A percentile compares a stretch with the other conserved stretches of the same genome.
These are phyloP conservation scores for Suncus etruscus DNA, from an alignment of 2,113 vertebrate genomes.

Conservation along the genomic window DNA sequence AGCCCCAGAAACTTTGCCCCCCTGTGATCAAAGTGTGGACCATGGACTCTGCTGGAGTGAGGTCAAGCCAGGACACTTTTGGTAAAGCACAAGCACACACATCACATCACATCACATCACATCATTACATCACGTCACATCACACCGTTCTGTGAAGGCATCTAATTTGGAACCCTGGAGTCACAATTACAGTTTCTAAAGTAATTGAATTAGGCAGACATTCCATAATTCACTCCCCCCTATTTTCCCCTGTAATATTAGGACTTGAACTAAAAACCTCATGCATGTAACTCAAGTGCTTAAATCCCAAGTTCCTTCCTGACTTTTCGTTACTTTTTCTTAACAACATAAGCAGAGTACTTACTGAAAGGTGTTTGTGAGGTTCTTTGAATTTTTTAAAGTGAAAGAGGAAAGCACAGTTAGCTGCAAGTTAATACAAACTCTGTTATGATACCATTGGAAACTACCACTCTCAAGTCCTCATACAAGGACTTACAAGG, in stretches of 20 bases:
- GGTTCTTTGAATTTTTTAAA: not conserved
- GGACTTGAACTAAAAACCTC: no score
- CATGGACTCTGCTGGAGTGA: not conserved
- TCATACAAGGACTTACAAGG: not conserved
- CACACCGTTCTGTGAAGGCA: fast-evolving
- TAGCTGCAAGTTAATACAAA: not conserved
- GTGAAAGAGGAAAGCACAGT: not conserved
- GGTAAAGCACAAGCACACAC: not conserved
- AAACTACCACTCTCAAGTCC: not conserved
- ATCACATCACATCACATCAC: no score
- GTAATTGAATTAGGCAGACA: not conserved
- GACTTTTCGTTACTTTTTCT: not conserved
- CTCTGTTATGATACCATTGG: not conserved
- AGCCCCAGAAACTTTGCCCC: not conserved
- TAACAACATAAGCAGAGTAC: not conserved
- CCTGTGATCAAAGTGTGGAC: not conserved
- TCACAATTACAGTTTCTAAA: not conserved
- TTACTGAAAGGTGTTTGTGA: not conserved
- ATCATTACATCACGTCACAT: no score
- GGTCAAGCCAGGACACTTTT: not conserved
- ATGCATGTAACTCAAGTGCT: no score
- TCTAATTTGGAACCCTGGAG: not conserved
- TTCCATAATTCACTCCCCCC: not conserved
- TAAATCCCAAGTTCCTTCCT: no score
- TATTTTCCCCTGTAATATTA: no score